Base-by-base conservation (phyloP, 2,888 invertebrate species). In the Odontothrips loti region DNA sequence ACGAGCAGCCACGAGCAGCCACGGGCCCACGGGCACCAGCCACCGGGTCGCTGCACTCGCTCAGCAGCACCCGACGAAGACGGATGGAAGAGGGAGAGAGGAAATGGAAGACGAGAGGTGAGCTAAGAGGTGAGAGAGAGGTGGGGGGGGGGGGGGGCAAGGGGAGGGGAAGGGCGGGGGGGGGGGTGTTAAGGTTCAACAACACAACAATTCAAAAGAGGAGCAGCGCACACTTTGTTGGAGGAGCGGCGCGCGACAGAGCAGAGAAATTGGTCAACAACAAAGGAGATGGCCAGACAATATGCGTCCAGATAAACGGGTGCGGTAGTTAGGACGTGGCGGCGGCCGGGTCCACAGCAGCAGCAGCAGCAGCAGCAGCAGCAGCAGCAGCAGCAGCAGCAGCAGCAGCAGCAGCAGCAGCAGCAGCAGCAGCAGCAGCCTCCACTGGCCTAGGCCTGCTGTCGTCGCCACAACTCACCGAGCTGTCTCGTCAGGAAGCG, bases 211-310 rank as follows among this genome's bases (percentile, higher is more conserved):
- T 58, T 6, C 58, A 58, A n/a, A 17, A 51, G 51, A 51, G 51
- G 51, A 51, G 51, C 51, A 20, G 51, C 51, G 34, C 34, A 43
- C 34, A 43, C 34, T 43, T 43, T 43, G 34, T 6, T 6, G 34
- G 34, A 6, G 20, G 15, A 20, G 58, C 20, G 6, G 15, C 58
- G 51, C 51, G 58, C 58, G 58, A 58, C 58, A 58, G 58, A 6
- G 20, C 58, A n/a, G 58, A 58, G 58, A 58, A 58, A 58, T 58
- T 58, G 58, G 58, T 58, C n/a, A 58, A 58, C 58, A 58, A 58
- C 58, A 58, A 58, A 58, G n/a, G 58, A 58, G 58, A 58, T 58
- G 58, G 58, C 58, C 17, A n/a, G 58, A 58, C 58, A 58, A 58
- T 58, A 58, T 15, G 58, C 58, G n/a, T 17, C 58, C 58, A 58